These are phyloP conservation scores for Sphyrna mokarran DNA, from an alignment of 2,113 vertebrate genomes.

Conservation along the genomic window DNA sequence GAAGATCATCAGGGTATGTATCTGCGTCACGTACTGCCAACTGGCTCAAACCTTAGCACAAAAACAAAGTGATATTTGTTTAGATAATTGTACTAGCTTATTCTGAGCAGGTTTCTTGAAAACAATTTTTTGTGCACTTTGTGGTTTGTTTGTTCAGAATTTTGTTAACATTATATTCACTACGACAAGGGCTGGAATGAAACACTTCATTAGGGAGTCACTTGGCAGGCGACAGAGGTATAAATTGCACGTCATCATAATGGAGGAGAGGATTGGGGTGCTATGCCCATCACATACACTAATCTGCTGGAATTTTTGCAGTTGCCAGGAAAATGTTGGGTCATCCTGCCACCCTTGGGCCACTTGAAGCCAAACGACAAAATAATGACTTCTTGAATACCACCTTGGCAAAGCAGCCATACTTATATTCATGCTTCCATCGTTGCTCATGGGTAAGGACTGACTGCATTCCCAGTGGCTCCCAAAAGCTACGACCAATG, in stretches of 20 bases:
- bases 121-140: neutral
- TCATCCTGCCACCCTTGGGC: neutral
- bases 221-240: too few species aligned
- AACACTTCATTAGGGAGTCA: neutral
- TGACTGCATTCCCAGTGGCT: neutral
- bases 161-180: neutral
- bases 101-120: neutral
- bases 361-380: too few species aligned
- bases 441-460: too few species aligned
- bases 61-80: neutral
- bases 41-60: conserved; percentile 59
- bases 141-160: neutral
- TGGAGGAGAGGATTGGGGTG: neutral
- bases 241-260: too few species aligned
- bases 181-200: neutral
- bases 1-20: conserved; percentile 69
- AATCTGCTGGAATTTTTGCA: neutral
- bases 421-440: neutral
- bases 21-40: conserved; percentile 65
- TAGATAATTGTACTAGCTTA: neutral
- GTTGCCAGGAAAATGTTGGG: neutral
- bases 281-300: neutral
- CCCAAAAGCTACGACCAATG: too few species aligned
- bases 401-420: neutral
- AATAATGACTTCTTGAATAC: neutral